Percentiles rank a stretch among this genome's conserved stretches.
phyloP scores from a whole-genome alignment of 2,797 vertebrate genomes.

The Hipposideros larvatus region DNA sequence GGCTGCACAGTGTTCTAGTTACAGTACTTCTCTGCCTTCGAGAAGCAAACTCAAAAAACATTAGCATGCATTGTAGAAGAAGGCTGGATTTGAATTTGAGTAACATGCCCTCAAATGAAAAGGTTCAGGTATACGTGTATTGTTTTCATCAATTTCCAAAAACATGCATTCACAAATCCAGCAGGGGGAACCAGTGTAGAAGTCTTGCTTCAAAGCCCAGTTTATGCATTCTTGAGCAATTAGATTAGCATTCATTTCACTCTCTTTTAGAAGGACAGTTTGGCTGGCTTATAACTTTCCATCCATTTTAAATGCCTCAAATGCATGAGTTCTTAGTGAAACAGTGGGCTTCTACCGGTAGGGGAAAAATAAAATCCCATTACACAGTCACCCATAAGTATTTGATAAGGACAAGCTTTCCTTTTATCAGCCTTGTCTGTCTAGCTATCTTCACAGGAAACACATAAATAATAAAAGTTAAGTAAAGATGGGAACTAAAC shows the following conservation, averaged over 20 bases:
- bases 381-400: constrained; percentile 63
- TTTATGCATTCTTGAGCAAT: constrained; percentile 55
- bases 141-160: constrained; percentile 53
- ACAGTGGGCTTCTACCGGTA: constrained; percentile 43
- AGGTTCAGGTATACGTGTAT: not conserved
- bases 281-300: constrained; percentile 27
- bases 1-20: constrained; percentile 16
- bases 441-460: constrained; percentile 5
- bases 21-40: constrained; percentile 27
- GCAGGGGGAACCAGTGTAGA: constrained; percentile 89
- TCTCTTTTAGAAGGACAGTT: constrained; percentile 44
- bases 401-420: constrained; percentile 64
- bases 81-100: constrained; percentile 48
- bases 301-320: constrained; percentile 53
- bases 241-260: constrained; percentile 71
- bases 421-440: constrained; percentile 53
- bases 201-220: constrained; percentile 79
- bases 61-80: not conserved
- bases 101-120: not conserved
- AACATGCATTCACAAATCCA: constrained; percentile 83
- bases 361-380: not conserved
- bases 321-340: constrained; percentile 67
- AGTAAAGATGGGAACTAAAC: constrained; percentile 33
- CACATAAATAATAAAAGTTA: constrained; percentile 30
- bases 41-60: constrained; percentile 44